A percentile compares a stretch with the other conserved stretches of the same genome.
Conservation (phyloP, 2,797 vertebrate species). For the Sebastes hubbsi region DNA sequence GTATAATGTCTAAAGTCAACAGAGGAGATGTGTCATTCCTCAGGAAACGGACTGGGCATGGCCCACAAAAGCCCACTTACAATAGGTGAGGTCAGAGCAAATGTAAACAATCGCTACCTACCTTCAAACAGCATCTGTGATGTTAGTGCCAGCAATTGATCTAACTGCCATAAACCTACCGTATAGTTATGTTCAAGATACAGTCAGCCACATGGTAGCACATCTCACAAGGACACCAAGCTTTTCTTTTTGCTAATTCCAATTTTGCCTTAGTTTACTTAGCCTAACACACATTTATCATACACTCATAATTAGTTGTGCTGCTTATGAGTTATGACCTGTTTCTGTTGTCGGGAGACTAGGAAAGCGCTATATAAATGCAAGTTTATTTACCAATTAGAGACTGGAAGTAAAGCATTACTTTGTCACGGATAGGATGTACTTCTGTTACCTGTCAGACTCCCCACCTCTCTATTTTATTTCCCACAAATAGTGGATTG, state of each 20-base stretch:
- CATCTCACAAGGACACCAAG: background rate
- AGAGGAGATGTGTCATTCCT: slow-evolving; percentile 20
- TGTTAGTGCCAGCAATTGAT: background rate
- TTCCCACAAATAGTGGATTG: background rate
- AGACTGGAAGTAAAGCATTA: no score
- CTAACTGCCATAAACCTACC: background rate
- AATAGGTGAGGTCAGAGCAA: slow-evolving; percentile 11
- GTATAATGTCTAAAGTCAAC: slow-evolving; percentile 23
- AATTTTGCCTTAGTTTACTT: background rate
- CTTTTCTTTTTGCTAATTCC: background rate
- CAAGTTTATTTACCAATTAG: no score
- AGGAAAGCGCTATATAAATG: no score
- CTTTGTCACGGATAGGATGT: background rate
- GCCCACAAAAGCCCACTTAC: background rate
- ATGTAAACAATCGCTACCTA: slow-evolving; percentile 39
- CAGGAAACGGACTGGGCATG: slow-evolving; percentile 11
- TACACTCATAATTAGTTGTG: background rate
- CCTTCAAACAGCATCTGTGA: slow-evolving; percentile 1
- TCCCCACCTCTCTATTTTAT: background rate
- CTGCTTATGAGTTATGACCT: background rate
- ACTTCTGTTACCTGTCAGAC: background rate
- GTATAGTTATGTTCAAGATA: background rate
- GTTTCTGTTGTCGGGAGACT: no score
- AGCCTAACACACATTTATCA: background rate
- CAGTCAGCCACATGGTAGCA: background rate